phyloP scores from a whole-genome alignment of 1,140 invertebrate genomes.

The Lepidotrigona ventralis region DNA sequence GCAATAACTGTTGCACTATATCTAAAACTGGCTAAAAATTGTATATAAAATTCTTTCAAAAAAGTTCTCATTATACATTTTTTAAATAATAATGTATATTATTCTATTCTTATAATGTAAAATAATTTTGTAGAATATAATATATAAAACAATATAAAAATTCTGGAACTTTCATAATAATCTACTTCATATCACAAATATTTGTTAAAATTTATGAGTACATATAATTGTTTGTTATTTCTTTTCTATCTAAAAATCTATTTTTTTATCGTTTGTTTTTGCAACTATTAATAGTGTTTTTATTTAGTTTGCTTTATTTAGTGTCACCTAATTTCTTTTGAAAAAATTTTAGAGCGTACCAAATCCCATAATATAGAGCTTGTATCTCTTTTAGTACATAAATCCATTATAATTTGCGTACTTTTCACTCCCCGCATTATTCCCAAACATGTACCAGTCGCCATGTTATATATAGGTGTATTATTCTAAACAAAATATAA shows the following conservation, averaged over 20 bases:
- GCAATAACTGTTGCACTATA: background rate
- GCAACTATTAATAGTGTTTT: constrained; percentile 1
- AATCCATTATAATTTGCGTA: constrained; percentile 84
- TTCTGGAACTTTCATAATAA: background rate
- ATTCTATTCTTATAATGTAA: constrained; percentile 2
- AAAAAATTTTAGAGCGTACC: constrained; percentile 76
- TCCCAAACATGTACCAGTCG: constrained; percentile 90
- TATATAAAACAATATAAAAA: constrained; percentile 6
- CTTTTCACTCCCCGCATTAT: constrained; percentile 79
- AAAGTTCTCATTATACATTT: background rate
- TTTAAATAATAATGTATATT: background rate
- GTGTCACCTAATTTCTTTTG: constrained; percentile 69
- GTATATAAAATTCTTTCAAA: background rate
- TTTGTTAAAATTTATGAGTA: background rate
- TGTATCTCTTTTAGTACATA: constrained; percentile 84
- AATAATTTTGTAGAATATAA: background rate
- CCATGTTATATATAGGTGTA: constrained; percentile 91
- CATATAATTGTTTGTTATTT: background rate
- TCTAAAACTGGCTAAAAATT: background rate
- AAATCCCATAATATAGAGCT: constrained; percentile 87
- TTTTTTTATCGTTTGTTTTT: constrained; percentile 21
- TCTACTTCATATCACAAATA: background rate
- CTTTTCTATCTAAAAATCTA: constrained; percentile 11
- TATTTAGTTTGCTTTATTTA: constrained; percentile 1
- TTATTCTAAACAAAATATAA: constrained; percentile 80